phyloP scores from a whole-genome alignment of 92 coral and sea anemone genomes.

The Bergia sp. region DNA sequence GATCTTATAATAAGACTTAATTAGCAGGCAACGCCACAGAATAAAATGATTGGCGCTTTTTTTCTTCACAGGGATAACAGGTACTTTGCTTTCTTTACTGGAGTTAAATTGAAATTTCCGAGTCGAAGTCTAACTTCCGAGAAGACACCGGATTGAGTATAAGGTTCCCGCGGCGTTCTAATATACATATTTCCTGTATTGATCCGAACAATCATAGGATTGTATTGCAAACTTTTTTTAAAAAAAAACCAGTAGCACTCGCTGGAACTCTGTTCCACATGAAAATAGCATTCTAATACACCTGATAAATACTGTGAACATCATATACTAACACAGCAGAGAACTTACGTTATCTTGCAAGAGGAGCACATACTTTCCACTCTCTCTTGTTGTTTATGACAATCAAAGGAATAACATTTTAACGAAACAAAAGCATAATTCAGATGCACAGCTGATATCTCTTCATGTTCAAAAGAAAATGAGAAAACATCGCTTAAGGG shows the following conservation, averaged over 20 bases:
- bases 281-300: background rate
- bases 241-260: background rate
- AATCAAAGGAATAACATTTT: conserved; percentile 49
- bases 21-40: background rate
- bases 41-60: background rate
- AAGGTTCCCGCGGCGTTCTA: conserved; percentile 24
- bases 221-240: background rate
- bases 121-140: conserved; percentile 25
- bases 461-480: conserved; percentile 31
- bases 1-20: background rate
- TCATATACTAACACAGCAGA: background rate
- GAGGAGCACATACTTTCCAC: background rate
- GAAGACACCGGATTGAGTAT: conserved; percentile 37
- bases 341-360: background rate
- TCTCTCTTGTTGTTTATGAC: conserved; percentile 19
- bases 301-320: background rate
- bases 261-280: background rate
- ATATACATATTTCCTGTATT: conserved; percentile 35
- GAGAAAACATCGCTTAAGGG: conserved; percentile 37
- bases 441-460: conserved; percentile 48
- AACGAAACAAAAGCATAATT: conserved; percentile 36
- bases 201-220: background rate
- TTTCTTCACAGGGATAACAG: too few species aligned
- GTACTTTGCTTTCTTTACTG: conserved; percentile 8
- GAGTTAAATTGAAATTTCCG: conserved; percentile 18